A percentile compares a stretch with the other conserved stretches of the same genome.
Evolutionary conservation across 1,140 invertebrate species (phyloP).

Genomic region (Drosophila miranda): DNA sequence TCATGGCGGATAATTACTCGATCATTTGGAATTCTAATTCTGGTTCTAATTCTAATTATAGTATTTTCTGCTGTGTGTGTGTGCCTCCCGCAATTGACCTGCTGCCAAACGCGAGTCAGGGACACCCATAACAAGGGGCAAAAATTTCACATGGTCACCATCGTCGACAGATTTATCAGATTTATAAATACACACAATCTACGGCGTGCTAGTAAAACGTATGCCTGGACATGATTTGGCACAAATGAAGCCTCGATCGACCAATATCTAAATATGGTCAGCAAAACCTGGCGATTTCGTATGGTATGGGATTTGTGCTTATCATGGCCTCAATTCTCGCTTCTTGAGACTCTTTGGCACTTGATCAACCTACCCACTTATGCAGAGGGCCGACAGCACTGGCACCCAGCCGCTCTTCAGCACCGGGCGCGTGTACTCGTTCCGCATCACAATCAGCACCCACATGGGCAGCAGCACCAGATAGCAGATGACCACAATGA

Average conservation of each 20-base stretch:
- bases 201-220: too few species aligned
- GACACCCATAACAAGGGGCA: constrained; percentile 3
- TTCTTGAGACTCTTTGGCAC: constrained; percentile 5
- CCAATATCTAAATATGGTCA: constrained; percentile 35
- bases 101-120: constrained; percentile 18
- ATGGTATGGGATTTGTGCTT: constrained; percentile 36
- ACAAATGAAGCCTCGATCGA: constrained; percentile 11
- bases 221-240: constrained; percentile 30
- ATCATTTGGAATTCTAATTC: constrained; percentile 10
- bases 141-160: constrained; percentile 4
- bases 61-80: too few species aligned
- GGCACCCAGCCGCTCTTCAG: constrained; percentile 93
- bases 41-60: constrained; percentile 39
- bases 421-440: constrained; percentile 90
- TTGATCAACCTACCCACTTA: constrained; percentile 87
- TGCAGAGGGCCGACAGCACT: constrained; percentile 92
- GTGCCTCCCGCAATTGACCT: constrained; percentile 13
- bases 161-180: neutral
- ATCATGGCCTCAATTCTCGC: constrained; percentile 55
- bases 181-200: constrained; percentile 10
- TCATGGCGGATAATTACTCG: constrained; percentile 22
- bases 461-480: constrained; percentile 90
- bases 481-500: constrained; percentile 86
- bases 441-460: constrained; percentile 89
- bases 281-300: constrained; percentile 11